phyloP scores from a whole-genome alignment of 2,888 invertebrate species.

The Eupithecia vulgata region DNA sequence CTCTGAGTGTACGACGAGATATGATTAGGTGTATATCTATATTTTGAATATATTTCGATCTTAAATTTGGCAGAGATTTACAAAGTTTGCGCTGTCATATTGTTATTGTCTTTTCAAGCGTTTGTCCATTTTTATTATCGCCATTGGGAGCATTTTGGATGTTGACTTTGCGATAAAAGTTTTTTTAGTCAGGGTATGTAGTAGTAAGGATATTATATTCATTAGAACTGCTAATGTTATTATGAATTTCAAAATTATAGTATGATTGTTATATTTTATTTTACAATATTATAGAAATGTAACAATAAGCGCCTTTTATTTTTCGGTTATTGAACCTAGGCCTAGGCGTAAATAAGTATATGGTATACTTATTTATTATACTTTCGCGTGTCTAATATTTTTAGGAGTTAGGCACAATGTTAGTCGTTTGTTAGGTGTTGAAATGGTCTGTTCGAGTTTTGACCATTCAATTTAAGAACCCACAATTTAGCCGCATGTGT shows the following conservation, averaged over 20 bases:
- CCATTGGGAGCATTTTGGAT: background rate
- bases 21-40: background rate
- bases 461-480: no score
- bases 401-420: no score
- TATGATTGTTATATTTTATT: background rate
- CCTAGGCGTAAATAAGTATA: background rate
- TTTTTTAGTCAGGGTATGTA: constrained; percentile 23
- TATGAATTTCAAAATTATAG: background rate
- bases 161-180: background rate
- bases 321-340: background rate
- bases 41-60: background rate
- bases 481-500: no score
- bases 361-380: no score
- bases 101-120: background rate
- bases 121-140: background rate
- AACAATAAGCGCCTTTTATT: background rate
- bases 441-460: no score
- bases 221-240: background rate
- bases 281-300: background rate
- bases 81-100: background rate
- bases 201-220: background rate
- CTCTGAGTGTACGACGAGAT: constrained; percentile 36
- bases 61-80: background rate
- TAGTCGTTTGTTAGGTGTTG: no score
- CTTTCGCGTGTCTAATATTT: no score